Base-by-base conservation (phyloP, 2,113 vertebrate genomes). In the Dryoscopus gambensis region DNA sequence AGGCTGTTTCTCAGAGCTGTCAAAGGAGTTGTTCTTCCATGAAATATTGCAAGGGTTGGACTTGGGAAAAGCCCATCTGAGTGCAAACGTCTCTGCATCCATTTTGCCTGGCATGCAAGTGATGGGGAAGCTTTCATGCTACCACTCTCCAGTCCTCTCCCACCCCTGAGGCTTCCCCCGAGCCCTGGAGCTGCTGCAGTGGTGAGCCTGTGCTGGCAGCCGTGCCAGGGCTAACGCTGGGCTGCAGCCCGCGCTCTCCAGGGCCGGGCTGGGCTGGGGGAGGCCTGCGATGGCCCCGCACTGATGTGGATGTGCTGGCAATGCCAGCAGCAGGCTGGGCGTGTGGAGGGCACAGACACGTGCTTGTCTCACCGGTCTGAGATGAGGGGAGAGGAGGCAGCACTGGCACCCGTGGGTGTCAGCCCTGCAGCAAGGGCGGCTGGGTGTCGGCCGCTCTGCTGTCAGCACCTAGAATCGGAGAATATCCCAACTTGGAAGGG, bases 261-360 rank as follows among this genome's bases (percentile, higher is more conserved):
- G 18, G 47, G 49, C 63, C 40, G 87, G 62, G 23, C 57, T 75
- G 84, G 40, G 0, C 52, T 15, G 13, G 37, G 23, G 42, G 14
- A 81, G 73, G 3, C 11, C 39, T 76, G 91, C 27, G 53, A 1
- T 60, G 71, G 63, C 49, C 75, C 77, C 13, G 2, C 62, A 9
- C 56, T 16, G 78, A 4, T 0, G 0, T 24, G 55, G 37, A 14
- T 17, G 67, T 30, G 67, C 28, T 44, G 64, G 73, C 67, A 53
- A 30, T 35, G 60, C 85, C 8, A 2, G 39, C 71, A 14, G 55
- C 62, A 28, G 57, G 35, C 57, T n/a, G 83, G 86, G 56, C 1
- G 0, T 8, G 0, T 25, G 33, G 12, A 60, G 27, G 46, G 13
- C 39, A 22, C 5, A 8, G 69, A 15, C 16, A 19, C 1, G 0